phyloP scores from a whole-genome alignment of 2,113 vertebrate species.

The Bothrops jararaca region DNA sequence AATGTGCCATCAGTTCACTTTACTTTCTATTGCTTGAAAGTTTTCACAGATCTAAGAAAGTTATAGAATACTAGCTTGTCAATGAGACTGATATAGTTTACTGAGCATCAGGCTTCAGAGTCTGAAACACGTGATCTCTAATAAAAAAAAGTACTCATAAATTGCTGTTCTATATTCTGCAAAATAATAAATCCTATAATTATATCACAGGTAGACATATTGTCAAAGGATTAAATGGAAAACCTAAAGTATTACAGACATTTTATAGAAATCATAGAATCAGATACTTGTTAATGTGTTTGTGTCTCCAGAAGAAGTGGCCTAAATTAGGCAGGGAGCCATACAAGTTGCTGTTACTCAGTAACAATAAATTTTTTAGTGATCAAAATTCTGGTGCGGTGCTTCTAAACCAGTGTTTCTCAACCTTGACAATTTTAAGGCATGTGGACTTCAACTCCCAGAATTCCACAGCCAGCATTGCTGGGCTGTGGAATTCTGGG shows the following conservation, averaged over 20 bases:
- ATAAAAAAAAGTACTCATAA: not conserved
- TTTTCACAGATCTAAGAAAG: not conserved
- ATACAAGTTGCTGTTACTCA: not conserved
- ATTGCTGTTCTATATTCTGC: not conserved
- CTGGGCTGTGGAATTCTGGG: too few species aligned
- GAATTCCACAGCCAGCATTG: too few species aligned
- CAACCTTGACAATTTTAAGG: too few species aligned
- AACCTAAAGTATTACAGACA: not conserved
- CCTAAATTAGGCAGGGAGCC: not conserved
- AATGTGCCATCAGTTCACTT: not conserved
- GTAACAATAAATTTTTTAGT: not conserved
- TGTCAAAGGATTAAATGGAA: not conserved
- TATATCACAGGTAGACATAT: not conserved
- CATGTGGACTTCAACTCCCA: too few species aligned
- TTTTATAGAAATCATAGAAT: not conserved
- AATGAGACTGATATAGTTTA: not conserved
- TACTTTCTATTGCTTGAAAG: constrained; percentile 7
- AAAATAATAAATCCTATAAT: not conserved
- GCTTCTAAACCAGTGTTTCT: too few species aligned
- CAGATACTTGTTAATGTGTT: not conserved
- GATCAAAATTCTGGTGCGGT: not conserved
- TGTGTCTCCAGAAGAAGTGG: not conserved
- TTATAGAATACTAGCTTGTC: not conserved
- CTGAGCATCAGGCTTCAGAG: not conserved
- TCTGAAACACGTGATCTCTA: not conserved